phyloP scores from a whole-genome alignment of 2,113 vertebrate genomes.

The Rallus limicola region DNA sequence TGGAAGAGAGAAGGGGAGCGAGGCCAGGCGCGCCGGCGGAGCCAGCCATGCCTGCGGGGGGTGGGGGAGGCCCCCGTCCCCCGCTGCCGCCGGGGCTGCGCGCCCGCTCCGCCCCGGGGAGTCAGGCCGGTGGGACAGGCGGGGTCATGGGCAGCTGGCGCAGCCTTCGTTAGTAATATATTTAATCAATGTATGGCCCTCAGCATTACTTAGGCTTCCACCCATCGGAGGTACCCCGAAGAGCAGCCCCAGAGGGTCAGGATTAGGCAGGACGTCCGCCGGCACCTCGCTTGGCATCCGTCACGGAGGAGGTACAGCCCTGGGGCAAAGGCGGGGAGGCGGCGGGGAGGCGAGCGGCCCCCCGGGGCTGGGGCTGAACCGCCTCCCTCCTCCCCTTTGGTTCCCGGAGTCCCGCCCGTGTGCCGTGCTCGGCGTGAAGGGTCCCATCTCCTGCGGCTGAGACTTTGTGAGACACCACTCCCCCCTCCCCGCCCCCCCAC shows the following conservation, averaged over 20 bases:
- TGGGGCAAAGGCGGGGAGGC: neutral
- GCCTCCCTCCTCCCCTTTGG: neutral
- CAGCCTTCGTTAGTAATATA: neutral
- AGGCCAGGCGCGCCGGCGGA: neutral
- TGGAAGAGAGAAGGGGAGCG: neutral
- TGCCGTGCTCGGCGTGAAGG: fast-evolving
- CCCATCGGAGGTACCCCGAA: neutral
- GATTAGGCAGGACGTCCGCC: neutral
- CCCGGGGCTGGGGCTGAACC: neutral
- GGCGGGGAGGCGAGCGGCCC: neutral
- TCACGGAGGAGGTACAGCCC: neutral
- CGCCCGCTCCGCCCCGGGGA: neutral
- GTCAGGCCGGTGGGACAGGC: neutral
- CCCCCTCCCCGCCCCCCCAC: too few relatives aligned
- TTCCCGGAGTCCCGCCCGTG: neutral
- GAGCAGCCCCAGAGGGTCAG: neutral
- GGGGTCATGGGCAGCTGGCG: neutral
- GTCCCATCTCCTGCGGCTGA: neutral
- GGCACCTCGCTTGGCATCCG: neutral
- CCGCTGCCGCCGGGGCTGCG: neutral
- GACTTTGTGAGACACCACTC: too few relatives aligned
- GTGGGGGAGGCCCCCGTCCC: too few relatives aligned
- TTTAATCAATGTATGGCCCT: neutral
- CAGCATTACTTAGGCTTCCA: neutral
- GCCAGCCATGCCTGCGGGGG: neutral